Base-by-base conservation (phyloP, 2,888 invertebrate species). In the Clanis bilineata region DNA sequence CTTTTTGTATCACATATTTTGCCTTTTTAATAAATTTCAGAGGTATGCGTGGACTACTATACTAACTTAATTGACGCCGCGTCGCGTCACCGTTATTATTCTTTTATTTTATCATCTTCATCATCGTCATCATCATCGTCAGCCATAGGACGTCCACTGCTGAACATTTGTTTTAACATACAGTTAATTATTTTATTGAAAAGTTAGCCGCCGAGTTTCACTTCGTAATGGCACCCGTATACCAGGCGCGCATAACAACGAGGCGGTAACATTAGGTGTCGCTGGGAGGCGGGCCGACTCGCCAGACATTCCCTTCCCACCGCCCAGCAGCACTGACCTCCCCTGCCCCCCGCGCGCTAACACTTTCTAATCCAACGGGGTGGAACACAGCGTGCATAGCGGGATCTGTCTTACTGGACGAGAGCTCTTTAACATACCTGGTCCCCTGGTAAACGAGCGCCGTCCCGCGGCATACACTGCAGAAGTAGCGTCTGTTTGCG, bases 181-280 rank as follows among this genome's bases (percentile, higher is more conserved):
- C n/a, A n/a, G n/a, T n/a, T n/a, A n/a, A n/a, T n/a, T n/a, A n/a
- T n/a, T n/a, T n/a, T n/a, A n/a, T n/a, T n/a, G n/a, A n/a, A n/a
- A n/a, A n/a, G n/a, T n/a, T n/a, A n/a, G n/a, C n/a, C 51, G 41
- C 28, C 59, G 55, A 67, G 59, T 59, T 66, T 58, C 56, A 60
- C 61, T 59, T 47, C 64, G 74, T 76, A 80, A 76, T 82, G 79
- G 79, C 76, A 80, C 76, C 74, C 67, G 64, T 76, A 77, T 87
- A 91, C 90, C 79, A 90, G 91, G 90, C 79, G 80, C 77, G 76
- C 86, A 91, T 86, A 83, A 83, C 82, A 81, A 77, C 82, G 71
- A 90, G 90, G 89, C 89, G 90, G 87, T 86, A 76, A 82, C 85
- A 72, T 80, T 80, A 84, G 82, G 85, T 84, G 82, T 80, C 76